Evolutionary conservation across 1,140 invertebrate species (phyloP), one percentile per base, ranked within the genome.

Genomic region (Aphis craccivora): DNA sequence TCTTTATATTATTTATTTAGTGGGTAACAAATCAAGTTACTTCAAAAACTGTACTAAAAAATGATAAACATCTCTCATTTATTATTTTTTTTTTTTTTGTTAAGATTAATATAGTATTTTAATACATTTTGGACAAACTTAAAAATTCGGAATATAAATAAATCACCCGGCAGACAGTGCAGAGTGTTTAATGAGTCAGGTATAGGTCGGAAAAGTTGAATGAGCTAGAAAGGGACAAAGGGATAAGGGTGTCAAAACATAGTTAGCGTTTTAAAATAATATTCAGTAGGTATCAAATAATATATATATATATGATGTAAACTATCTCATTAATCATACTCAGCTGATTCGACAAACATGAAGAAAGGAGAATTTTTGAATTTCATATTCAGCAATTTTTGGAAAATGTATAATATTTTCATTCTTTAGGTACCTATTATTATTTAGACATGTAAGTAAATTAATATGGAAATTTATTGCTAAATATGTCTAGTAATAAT

Each of bases 181-280:
- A 23, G 14, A 67, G 91, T 45, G 91, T 92, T 92, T 92, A 92
- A 92, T 83, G 43, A 92, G 67, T 92, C 76, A 83, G 67, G 45
- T 83, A 53, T 9, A 30, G 45, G n/a, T 37, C 2, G 87, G 48
- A n/a, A 76, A 83, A n/a, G 30, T 40, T 20, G 60, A 43, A 91
- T 7, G 90, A 40, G 14, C 25, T 11, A n/a, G 8, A 43, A n/a
- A 20, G 35, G 23, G 37, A 3, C 5, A 8, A 90, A 55, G 35
- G 25, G 30, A 53, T 60, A 30, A 40, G 23, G 53, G 22, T 14
- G 90, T 76, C 48, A 43, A 48, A 91, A 91, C 90, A 91, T 83
- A 91, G 90, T 91, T 91, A 91, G 81, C 90, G 90, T 83, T 91
- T 91, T 91, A 81, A 91, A 91, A 91, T 91, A 67, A 91, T 67